Evolutionary conservation across 1,140 invertebrate species (phyloP), one percentile per base, ranked within the genome.

Genomic region (Formica exsecta): DNA sequence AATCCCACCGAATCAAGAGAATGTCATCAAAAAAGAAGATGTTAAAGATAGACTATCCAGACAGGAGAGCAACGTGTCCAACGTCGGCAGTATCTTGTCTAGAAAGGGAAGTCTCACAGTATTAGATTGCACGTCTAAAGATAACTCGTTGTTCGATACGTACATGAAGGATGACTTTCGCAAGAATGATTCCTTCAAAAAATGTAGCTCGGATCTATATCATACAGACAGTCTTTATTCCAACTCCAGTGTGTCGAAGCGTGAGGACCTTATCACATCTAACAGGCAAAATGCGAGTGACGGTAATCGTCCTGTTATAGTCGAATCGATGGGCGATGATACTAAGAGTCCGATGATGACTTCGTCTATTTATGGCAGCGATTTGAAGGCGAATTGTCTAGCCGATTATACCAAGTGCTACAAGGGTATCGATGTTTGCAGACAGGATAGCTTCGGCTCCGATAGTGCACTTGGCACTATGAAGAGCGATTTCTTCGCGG

Each of bases 381-480:
- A 79, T 54, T 87, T 86, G 29, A 85, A 79, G 51, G 32, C 86
- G 36, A 86, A 90, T 54, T 76, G 81, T 61, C 74, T 91, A 32
- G 64, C 70, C 11, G 93, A 94, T 3, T 92, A 92, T 11, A 73
- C 85, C 0, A 85, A 87, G 3, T 94, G 92, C 75, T 94, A 92
- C 38, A 93, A 95, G 64, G 86, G 70, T 3, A 59, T 88, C 25
- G 91, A 93, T 76, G 66, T 95, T 8, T 92, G 92, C 36, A 92
- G 94, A 7, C 94, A 95, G 44, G 94, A 95, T 64, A 95, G 94
- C 65, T 95, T 95, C 32, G 93, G 94, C 44, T 92, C 93, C 0
- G 95, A 95, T 32, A 95, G 94, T 44, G 95, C 95, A 5, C 93
- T 95, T 3, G 95, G 95, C 7, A 95, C 94, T 1, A 95, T 95